A percentile compares a stretch with the other conserved stretches of the same genome.
Evolutionary conservation across 2,113 vertebrate genomes (phyloP).

Genomic region (Erythrolamprus reginae): DNA sequence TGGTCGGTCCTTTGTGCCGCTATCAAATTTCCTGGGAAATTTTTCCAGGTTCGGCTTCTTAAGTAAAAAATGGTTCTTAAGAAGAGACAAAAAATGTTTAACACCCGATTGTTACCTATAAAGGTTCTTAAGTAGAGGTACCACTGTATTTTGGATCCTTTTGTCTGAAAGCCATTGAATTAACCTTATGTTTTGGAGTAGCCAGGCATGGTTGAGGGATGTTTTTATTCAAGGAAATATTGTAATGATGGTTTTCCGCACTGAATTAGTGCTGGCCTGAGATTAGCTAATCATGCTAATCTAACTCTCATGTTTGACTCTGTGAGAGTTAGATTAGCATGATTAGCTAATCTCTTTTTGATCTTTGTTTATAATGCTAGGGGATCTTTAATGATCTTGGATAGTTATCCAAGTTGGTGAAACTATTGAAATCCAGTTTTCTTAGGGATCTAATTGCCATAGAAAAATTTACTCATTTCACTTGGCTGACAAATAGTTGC

Average conservation of each 20-base stretch:
- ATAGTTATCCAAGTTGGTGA: not conserved
- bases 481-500: not conserved
- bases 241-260: slow-evolving; percentile 13
- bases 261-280: slow-evolving; percentile 24
- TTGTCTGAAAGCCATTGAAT: not conserved
- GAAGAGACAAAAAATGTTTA: too few species aligned
- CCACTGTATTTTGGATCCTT: slow-evolving; percentile 1
- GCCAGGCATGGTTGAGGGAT: not conserved
- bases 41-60: too few species aligned
- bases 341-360: not conserved
- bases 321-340: slow-evolving; percentile 18
- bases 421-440: slow-evolving; percentile 20
- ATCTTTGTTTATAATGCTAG: slow-evolving; percentile 29
- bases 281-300: too few species aligned
- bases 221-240: not conserved
- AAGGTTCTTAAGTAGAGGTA: too few species aligned
- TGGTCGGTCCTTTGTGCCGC: too few species aligned
- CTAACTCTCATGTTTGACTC: not conserved
- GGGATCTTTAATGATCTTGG: not conserved
- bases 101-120: too few species aligned
- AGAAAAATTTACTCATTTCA: slow-evolving; percentile 7
- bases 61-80: too few species aligned
- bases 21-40: too few species aligned
- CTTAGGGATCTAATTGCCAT: not conserved
- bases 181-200: slow-evolving; percentile 25